Conservation (phyloP, 2,113 vertebrate genomes). For the rat (Rattus norvegicus) region GRCr8 NC_086038.1:42481001-42481500, state of each 20-base stretch:
- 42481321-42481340: slow-evolving; percentile 87
- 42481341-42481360: slow-evolving; percentile 91
- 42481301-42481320: slow-evolving; percentile 84
- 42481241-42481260: slow-evolving; percentile 95
- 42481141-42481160: not conserved
- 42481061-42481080: slow-evolving; percentile 44
- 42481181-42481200: slow-evolving; percentile 77
- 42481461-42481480: slow-evolving; percentile 69
- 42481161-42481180: slow-evolving; percentile 71
- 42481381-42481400: slow-evolving; percentile 74
- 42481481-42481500: slow-evolving; percentile 69
- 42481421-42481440: slow-evolving; percentile 85
- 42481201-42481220: slow-evolving; percentile 80
- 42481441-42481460: slow-evolving; percentile 77
- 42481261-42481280: slow-evolving; percentile 88
- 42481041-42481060: not conserved
- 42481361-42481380: slow-evolving; percentile 89
- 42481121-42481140: slow-evolving; percentile 23
- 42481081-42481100: not conserved
- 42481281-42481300: slow-evolving; percentile 81
- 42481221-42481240: slow-evolving; percentile 88
- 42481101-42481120: slow-evolving; percentile 5
- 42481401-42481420: slow-evolving; percentile 76
- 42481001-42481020: not conserved
- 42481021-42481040: not conserved